These are phyloP conservation scores for Myiozetetes cayanensis DNA, from an alignment of 2,113 vertebrate species.

Conservation along the genomic window DNA sequence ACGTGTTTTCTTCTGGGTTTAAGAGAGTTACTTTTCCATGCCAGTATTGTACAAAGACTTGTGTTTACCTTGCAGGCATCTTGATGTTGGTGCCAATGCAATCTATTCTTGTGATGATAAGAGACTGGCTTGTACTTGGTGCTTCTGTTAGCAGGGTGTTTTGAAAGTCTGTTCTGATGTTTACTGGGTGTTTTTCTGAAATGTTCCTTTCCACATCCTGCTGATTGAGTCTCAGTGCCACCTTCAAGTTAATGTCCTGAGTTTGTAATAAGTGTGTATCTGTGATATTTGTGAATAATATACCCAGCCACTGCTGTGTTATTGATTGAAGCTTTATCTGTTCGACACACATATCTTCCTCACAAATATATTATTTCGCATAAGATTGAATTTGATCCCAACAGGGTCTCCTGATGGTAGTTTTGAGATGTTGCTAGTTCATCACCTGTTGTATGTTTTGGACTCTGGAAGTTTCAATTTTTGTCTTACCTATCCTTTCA, in stretches of 20 bases:
- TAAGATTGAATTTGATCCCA: constrained; percentile 30
- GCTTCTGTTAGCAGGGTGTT: constrained; percentile 50
- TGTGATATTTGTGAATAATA: constrained; percentile 31
- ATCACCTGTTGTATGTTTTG: not conserved
- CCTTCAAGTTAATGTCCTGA: constrained; percentile 28
- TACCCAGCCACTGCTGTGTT: constrained; percentile 13
- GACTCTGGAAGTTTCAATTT: not conserved
- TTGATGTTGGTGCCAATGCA: constrained; percentile 61
- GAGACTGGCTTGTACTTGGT: constrained; percentile 41
- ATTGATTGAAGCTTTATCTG: constrained; percentile 48
- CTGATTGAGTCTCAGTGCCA: not conserved
- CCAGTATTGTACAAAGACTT: constrained; percentile 55
- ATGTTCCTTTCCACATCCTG: constrained; percentile 12
- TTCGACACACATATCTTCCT: constrained; percentile 11
- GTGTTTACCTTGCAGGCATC: constrained; percentile 59
- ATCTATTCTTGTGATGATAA: constrained; percentile 64
- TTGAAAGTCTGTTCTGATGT: constrained; percentile 57
- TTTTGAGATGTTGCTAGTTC: not conserved
- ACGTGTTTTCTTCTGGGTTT: constrained; percentile 28
- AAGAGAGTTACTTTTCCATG: constrained; percentile 39
- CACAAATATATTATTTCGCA: constrained; percentile 14
- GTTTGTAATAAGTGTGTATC: not conserved
- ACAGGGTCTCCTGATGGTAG: not conserved
- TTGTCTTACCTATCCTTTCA: not conserved
- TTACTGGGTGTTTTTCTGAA: constrained; percentile 23